Base-by-base conservation (phyloP, 2,797 vertebrate species). In the Halcyon smyrnensis region DNA sequence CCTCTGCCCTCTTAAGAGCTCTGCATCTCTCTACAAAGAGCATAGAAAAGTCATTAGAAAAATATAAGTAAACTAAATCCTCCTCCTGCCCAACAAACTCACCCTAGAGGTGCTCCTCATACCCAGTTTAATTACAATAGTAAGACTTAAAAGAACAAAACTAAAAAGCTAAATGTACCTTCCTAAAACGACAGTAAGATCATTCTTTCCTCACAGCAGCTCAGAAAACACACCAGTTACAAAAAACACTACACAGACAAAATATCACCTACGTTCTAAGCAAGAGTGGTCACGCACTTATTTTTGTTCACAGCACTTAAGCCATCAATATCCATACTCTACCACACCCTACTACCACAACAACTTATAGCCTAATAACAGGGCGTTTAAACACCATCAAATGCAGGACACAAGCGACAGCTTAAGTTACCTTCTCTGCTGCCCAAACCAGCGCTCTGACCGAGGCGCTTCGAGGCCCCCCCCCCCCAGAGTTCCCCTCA, bases 201-300 rank as follows among this genome's bases (percentile, higher is more conserved):
- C 36, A 34, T 3, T 41, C 6, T 15, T 50, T 30, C 12, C 27
- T 23, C 30, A 18, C 4, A 5, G 4, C n/a, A 53, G 6, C 9
- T 67, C 13, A 54, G 34, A 81, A 64, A 2, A 0, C 25, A n/a
- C 15, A 8, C 5, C 12, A 19, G 5, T 8, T 23, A 45, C 7
- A 43, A 43, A 5, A 3, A 69, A 56, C 36, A 59, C 2, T 5
- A 27, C 8, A 37, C 6, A 57, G 1, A 17, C 8, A 19, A 77
- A 0, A 7, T 5, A 43, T 8, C 3, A 12, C 2, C 3, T 6
- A 12, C 16, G 28, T 46, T 10, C 50, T 11, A 59, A 41, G 4
- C 20, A n/a, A 8, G 1, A 27, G 2, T 0, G 0, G 7, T 11
- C 27, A 39, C 32, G 9, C 5, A 28, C 5, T 28, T 25, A 1